phyloP scores from a whole-genome alignment of 2,797 vertebrate genomes.

The Tapirus indicus region DNA sequence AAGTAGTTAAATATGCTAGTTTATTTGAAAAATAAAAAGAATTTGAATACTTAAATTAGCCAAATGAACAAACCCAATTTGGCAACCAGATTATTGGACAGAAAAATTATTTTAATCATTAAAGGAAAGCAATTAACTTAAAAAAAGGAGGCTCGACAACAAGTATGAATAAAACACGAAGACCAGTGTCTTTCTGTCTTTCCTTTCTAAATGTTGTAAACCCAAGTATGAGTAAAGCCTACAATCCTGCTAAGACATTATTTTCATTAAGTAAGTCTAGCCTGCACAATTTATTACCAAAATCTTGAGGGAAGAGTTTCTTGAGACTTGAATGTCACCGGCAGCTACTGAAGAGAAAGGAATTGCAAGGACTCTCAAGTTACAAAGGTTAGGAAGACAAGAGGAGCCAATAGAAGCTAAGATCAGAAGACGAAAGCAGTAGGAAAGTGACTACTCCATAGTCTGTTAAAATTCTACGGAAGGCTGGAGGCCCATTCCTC shows the following conservation, averaged over 20 bases:
- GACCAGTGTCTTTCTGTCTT: background rate
- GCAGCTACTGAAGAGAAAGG: background rate
- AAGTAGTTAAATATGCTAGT: background rate
- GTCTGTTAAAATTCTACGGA: background rate
- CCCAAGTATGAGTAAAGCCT: background rate
- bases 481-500: too few relatives aligned
- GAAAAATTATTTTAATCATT: conserved; percentile 21
- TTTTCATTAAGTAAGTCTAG: background rate
- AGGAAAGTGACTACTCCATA: background rate
- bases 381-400: background rate
- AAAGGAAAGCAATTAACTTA: background rate
- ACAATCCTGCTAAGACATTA: background rate
- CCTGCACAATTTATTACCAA: background rate
- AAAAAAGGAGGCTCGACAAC: background rate
- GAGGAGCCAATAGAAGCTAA: background rate
- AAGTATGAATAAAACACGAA: background rate
- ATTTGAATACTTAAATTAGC: background rate
- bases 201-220: background rate
- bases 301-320: background rate
- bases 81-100: background rate
- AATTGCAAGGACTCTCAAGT: background rate
- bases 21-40: conserved; percentile 28
- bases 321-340: background rate
- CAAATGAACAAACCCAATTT: background rate
- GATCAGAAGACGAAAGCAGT: background rate